Base-by-base conservation (phyloP, 2,888 invertebrate species). In the Encarsia formosa region DNA sequence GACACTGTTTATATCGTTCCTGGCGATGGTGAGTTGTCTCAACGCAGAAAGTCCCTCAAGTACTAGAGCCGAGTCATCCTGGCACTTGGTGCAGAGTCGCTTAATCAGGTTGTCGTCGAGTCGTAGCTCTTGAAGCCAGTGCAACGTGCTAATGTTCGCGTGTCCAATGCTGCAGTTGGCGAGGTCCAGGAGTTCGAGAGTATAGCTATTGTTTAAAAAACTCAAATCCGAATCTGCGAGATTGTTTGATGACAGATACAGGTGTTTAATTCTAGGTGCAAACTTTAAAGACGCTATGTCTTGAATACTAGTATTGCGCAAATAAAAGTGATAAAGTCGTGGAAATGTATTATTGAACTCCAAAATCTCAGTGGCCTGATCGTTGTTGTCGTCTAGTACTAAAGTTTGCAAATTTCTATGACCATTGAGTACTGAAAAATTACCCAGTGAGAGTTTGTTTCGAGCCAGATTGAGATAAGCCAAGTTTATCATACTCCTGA, bases 221-320 rank as follows among this genome's bases (percentile, higher is more conserved):
- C n/a, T 5, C 16, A 34, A 63, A 5, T 59, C 57, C 0, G 59
- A 59, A 2, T 58, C 56, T 0, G 62, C 54, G 1, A 66, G 54
- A 24, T 50, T 54, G 46, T 68, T 67, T 45, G 64, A 63, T 3
- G 66, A 65, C 5, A 67, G 42, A n/a, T 65, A 66, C 0, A 68
- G 54, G 40, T 66, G 63, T 3, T 57, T 62, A 6, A 68, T 34
- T 20, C 37, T 45, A 9, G 68, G 68, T 20, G 66, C 64, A 16
- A 60, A 46, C 4, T 29, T 48, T 5, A 52, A 31, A 0, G 63
- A 42, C 8, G 61, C 56, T 16, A 65, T 47, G 22, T 51, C 56
- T 11, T 52, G 34, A 0, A 67, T 9, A 13, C 50, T 40, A 43
- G 63, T 63, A 9, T 62, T 60, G 2, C 67, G 58, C 0, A 67